Base-by-base conservation (phyloP, 2,113 vertebrate species). In the Bagarius yarrelli region DNA sequence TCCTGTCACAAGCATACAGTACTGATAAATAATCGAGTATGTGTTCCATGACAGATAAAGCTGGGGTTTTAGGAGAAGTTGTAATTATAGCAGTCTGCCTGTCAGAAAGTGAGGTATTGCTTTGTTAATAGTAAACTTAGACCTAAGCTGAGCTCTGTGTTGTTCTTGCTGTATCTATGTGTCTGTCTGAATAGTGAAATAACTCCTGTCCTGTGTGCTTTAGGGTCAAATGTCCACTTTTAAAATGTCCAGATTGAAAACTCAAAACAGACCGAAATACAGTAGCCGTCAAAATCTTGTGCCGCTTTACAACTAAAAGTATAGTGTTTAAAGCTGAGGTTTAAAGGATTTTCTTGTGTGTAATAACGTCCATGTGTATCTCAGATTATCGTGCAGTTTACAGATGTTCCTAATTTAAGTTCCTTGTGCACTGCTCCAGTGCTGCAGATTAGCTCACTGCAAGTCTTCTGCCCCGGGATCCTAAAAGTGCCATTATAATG, bases 1-100 rank as follows among this genome's bases (percentile, higher is more conserved):
- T 82, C 61, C 59, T 34, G 47, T 74, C 25, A 69, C 70, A 76
- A 44, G 19, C 47, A 44, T 70, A 80, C 70, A 73, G 75, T 60
- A 59, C 72, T 73, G 84, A 78, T 78, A 81, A 66, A 78, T 78
- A 81, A 66, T 59, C 27, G 34, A 74, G n/a, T 64, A 52, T 75
- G n/a, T 78, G 75, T 15, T 72, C 56, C 44, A 61, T 53, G 27
- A 66, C 1, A 2, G 59, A 77, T 63, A 77, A 52, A 77, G 52
- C 18, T 32, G 8, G 32, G 25, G 27, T 18, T 73, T 63, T 64
- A 25, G n/a, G 59, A 52, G 4, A 50, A 36, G 44, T 23, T 61
- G 12, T 53, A 30, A 34, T n/a, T 19, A 66, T 6, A 40, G 13
- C n/a, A 53, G 47, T 55, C 21, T 78, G 44, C 18, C 76, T 19